Percentiles rank a stretch among this genome's conserved stretches.
These are phyloP conservation scores for Eciton burchellii DNA, from an alignment of 1,140 invertebrate genomes.

Conservation along the genomic window DNA sequence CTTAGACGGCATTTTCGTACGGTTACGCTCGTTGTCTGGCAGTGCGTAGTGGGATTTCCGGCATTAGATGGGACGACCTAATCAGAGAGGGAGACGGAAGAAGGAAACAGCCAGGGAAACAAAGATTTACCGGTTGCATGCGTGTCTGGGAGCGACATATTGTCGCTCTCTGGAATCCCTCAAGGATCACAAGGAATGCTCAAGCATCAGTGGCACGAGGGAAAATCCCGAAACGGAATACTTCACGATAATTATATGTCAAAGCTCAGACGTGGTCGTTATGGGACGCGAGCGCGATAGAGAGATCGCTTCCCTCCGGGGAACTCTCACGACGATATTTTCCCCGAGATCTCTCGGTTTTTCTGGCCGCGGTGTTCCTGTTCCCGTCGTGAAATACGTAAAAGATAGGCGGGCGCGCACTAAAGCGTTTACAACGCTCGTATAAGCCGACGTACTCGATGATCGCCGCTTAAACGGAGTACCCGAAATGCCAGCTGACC, in stretches of 20 bases:
- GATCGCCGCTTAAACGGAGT: constrained; percentile 62
- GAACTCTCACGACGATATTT: constrained; percentile 15
- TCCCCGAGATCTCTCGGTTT: constrained; percentile 1
- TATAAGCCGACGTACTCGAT: constrained; percentile 52
- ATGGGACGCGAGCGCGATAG: not conserved
- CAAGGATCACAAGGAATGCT: not conserved
- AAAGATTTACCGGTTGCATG: constrained; percentile 19
- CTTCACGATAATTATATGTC: constrained; percentile 37
- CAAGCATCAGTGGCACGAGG: constrained; percentile 7
- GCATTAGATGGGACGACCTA: constrained; percentile 23
- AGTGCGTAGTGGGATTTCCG: constrained; percentile 31
- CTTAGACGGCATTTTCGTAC: constrained; percentile 44
- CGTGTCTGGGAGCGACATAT: not conserved
- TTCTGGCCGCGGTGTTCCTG: not conserved
- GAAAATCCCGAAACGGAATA: constrained; percentile 20
- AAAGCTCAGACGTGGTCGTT: constrained; percentile 32
- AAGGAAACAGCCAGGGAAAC: not conserved
- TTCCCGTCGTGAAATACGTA: constrained; percentile 38
- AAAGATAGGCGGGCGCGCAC: constrained; percentile 56
- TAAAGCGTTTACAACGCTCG: constrained; percentile 64
- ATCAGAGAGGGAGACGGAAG: not conserved
- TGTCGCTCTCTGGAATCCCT: no score
- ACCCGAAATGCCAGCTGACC: constrained; percentile 39
- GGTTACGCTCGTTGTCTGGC: constrained; percentile 22
- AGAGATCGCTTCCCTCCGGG: not conserved